Conservation (phyloP, 2,113 vertebrate genomes). For the Bubo blakistoni region DNA sequence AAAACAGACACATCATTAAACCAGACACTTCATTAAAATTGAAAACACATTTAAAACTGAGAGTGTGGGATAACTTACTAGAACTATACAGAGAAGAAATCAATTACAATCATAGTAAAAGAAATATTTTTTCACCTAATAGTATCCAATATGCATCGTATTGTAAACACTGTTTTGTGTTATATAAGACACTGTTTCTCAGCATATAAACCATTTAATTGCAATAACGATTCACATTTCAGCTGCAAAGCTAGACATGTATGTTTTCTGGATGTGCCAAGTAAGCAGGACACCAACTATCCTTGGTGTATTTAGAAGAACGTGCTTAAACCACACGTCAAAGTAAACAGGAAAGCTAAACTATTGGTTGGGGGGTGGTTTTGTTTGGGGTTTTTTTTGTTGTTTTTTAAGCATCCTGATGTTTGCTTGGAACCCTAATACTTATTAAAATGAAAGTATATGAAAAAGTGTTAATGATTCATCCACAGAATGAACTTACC, state of each 20-base stretch:
- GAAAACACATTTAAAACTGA: background rate
- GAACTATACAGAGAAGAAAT: background rate
- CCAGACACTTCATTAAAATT: background rate
- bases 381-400: background rate
- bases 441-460: background rate
- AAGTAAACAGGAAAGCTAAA: conserved; percentile 36
- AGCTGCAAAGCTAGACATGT: conserved; percentile 37
- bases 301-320: background rate
- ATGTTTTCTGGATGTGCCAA: conserved; percentile 29
- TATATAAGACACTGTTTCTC: background rate
- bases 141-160: background rate
- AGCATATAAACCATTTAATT: conserved; percentile 18
- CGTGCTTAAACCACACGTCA: background rate
- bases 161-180: background rate
- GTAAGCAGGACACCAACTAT: conserved; percentile 13
- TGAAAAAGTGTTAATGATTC: background rate
- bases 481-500: background rate
- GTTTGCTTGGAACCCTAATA: background rate
- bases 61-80: background rate
- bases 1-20: background rate
- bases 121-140: background rate
- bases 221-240: conserved; percentile 18
- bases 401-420: background rate
- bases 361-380: background rate
- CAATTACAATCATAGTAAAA: background rate